Evolutionary conservation across 2,113 vertebrate species (phyloP), one percentile per base, ranked within the genome.

Genomic region (Girardinichthys multiradiatus): DNA sequence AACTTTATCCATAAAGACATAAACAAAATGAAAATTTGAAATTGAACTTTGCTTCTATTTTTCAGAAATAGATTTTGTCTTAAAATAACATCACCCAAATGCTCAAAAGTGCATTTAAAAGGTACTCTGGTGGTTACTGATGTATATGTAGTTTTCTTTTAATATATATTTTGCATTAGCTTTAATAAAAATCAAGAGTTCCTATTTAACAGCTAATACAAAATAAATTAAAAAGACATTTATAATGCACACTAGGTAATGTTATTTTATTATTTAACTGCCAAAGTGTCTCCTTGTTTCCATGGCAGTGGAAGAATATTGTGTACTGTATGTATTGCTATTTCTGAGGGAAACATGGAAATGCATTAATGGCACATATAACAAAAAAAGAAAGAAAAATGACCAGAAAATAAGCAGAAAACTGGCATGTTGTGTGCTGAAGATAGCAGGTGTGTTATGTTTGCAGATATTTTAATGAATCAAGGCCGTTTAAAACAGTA

Each of bases 241-340:
- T 24, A 54, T 11, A 21, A 19, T 45, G 24, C 48, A 37, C 42
- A 7, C 4, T 7, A 59, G 42, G 31, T 58, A 28, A 9, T 60
- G 71, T 61, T 64, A 42, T 30, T 30, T 65, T 35, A 54, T n/a
- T 11, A 54, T 24, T 21, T n/a, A 54, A 3, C 21, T 54, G 48
- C 2, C 7, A 54, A 10, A 39, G 68, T 75, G 70, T 72, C 72
- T 57, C 7, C 35, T 31, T 10, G 79, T 87, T 89, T 81, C 87
- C 89, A 90, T 90, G 89, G 79, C 72, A 87, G 35, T 86, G 64
- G 72, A 61, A 58, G 67, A 30, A 8, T 54, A 64, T 72, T 74
- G 63, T 80, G 68, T 13, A 75, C 27, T 29, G 13, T 63, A 61
- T 70, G 72, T 27, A 69, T 58, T 66, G 57, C 28, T 72, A 37